These are phyloP conservation scores for Eulemur albifrons DNA, from an alignment of 2,797 vertebrate genomes.

Conservation along the genomic window DNA sequence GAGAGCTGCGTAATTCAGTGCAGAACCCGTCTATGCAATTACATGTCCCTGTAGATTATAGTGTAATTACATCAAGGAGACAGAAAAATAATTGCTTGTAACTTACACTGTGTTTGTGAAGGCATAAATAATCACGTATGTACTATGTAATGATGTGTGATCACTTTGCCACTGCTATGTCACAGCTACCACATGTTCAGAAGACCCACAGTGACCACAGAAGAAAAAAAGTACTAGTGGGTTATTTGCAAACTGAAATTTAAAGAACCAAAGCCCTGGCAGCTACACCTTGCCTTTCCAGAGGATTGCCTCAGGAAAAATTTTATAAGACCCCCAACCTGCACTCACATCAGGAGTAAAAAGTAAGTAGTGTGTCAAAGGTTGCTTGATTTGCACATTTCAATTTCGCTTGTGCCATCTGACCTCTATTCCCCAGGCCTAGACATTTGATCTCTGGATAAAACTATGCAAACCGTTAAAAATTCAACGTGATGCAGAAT, in stretches of 20 bases:
- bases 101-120: conserved; percentile 66
- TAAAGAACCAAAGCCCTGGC: background rate
- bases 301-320: background rate
- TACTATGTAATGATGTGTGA: conserved; percentile 47
- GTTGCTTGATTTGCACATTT: conserved; percentile 2
- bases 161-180: conserved; percentile 52
- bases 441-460: conserved; percentile 13
- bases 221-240: background rate
- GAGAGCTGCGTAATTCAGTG: conserved; percentile 50
- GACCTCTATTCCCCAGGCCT: background rate
- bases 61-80: conserved; percentile 69
- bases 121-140: conserved; percentile 60
- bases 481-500: background rate
- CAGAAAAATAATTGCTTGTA: conserved; percentile 76
- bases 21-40: conserved; percentile 47
- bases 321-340: background rate
- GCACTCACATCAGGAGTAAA: background rate
- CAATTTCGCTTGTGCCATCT: background rate
- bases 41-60: conserved; percentile 60
- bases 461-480: background rate
- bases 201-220: background rate
- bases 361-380: background rate
- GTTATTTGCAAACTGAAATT: conserved; percentile 33
- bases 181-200: conserved; percentile 31
- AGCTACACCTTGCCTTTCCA: background rate